These are phyloP conservation scores for Calliopum simillimum DNA, from an alignment of 2,888 invertebrate species.

Conservation along the genomic window DNA sequence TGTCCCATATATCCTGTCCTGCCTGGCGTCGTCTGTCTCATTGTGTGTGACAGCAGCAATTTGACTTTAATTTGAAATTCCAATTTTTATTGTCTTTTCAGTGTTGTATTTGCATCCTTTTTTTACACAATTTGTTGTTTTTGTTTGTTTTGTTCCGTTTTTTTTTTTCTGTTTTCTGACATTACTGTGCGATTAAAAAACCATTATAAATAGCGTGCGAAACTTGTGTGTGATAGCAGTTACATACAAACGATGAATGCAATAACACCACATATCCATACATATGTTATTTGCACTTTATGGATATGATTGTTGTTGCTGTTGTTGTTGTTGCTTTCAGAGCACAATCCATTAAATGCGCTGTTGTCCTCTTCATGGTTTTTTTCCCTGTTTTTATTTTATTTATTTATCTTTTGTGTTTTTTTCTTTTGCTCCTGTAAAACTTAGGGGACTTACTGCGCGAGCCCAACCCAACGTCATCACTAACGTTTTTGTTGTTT, in stretches of 20 bases:
- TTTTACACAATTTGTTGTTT: constrained; percentile 19
- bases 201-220: too few relatives aligned
- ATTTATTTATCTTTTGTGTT: not conserved
- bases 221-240: too few relatives aligned
- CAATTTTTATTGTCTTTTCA: not conserved
- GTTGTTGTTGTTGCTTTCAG: not conserved
- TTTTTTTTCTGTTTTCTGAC: not conserved
- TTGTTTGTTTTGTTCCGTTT: constrained; percentile 19
- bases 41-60: constrained; percentile 6
- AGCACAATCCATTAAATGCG: too few relatives aligned
- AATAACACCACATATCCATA: not conserved
- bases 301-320: not conserved
- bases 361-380: too few relatives aligned
- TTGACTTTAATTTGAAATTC: constrained; percentile 7
- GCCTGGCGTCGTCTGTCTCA: constrained; percentile 1
- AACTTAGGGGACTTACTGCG: not conserved
- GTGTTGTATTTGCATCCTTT: not conserved
- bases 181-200: not conserved
- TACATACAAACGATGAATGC: too few relatives aligned
- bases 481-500: constrained; percentile 5
- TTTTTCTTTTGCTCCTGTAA: not conserved
- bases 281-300: constrained; percentile 17
- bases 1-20: constrained; percentile 1
- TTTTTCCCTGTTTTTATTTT: too few relatives aligned
- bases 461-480: not conserved